phyloP scores from a whole-genome alignment of 2,113 vertebrate species.

The Talpa occidentalis region DNA sequence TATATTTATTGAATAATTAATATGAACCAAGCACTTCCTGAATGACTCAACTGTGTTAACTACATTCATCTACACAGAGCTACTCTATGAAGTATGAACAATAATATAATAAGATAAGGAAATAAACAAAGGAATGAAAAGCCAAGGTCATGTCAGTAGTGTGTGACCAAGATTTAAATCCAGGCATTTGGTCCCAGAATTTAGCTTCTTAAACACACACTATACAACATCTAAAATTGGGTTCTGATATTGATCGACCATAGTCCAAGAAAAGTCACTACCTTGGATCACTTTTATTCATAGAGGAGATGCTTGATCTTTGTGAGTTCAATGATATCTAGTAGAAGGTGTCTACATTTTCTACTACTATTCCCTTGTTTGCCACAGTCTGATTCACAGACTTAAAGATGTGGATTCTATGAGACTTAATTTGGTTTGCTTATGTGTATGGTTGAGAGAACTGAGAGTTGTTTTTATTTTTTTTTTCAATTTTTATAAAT shows the following conservation, averaged over 20 bases:
- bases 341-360: not conserved
- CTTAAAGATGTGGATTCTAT: not conserved
- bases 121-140: not conserved
- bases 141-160: not conserved
- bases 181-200: not conserved
- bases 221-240: not conserved
- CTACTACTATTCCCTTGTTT: not conserved
- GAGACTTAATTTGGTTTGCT: not conserved
- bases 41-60: not conserved
- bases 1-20: slow-evolving; percentile 28
- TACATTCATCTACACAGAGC: not conserved
- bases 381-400: not conserved
- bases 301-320: not conserved
- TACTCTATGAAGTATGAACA: not conserved
- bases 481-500: not conserved
- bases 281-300: not conserved
- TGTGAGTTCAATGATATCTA: not conserved
- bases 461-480: not conserved
- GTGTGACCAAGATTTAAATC: not conserved
- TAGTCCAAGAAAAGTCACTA: not conserved
- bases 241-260: not conserved
- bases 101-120: not conserved
- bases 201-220: not conserved
- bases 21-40: not conserved
- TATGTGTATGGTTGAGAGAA: not conserved